Evolutionary conservation across 2,888 invertebrate genomes (phyloP), one percentile per base, ranked within the genome.

Genomic region (Glaucopsyche alexis): DNA sequence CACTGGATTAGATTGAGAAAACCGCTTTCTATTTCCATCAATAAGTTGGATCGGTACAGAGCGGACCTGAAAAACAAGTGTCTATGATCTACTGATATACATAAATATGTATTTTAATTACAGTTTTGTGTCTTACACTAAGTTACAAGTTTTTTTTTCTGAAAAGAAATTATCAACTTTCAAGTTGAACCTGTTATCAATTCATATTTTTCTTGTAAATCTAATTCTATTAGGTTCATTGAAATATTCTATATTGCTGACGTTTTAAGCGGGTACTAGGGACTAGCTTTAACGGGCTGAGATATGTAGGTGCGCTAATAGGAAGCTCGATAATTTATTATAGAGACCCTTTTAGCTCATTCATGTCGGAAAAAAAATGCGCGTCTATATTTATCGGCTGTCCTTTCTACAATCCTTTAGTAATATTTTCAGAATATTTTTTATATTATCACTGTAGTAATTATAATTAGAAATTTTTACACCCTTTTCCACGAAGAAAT

Each of bases 11-110:
- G 7, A 49, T 49, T 29, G 11, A 11, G 16, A 67, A 67, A 45
- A 42, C 40, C 19, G 19, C 45, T 71, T 47, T 55, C 60, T 60
- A 16, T 55, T 29, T 60, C 60, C n/a, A 19, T 71, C 60, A 60
- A 60, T 19, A 71, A 42, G 60, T 29, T 69, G 29, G 13, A 49
- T 67, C 42, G 16, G 14, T 38, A 13, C 49, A 49, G 29, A 49
- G 16, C 19, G 16, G 16, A 19, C 38, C 67, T 67, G 11, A 47
- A 45, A 42, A 45, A 67, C 42, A 13, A 29, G 60, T 38, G 50
- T n/a, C 47, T 13, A 13, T 49, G n/a, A 6, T n/a, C 13, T 13
- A 47, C 9, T 13, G 11, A 1, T 13, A 5, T 29, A 4, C 29
- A 29, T 13, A 13, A 13, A 47, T 9, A 11, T 13, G 13, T 47